A percentile compares a stretch with the other conserved stretches of the same genome.
Evolutionary conservation across 2,113 vertebrate genomes (phyloP).

Genomic region (Nicator chloris): DNA sequence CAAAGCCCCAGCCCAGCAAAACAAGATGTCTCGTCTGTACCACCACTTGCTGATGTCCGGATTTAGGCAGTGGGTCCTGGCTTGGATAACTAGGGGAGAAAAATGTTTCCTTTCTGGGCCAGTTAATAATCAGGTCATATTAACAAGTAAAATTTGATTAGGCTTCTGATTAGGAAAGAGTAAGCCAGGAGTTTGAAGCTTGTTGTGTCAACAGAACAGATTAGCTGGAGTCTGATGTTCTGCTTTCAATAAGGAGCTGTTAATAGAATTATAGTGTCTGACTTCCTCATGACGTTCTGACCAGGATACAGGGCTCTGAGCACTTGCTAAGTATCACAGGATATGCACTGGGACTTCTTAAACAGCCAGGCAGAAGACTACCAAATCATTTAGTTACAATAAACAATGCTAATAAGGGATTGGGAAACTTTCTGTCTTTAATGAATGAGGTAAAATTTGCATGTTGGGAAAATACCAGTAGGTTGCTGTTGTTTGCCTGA

Average conservation of each 20-base stretch:
- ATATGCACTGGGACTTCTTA: background rate
- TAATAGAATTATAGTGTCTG: background rate
- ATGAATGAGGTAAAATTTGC: background rate
- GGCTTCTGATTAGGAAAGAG: slow-evolving; percentile 21
- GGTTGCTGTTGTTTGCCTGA: background rate
- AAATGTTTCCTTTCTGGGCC: slow-evolving; percentile 21
- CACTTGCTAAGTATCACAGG: background rate
- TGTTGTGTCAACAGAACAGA: slow-evolving; percentile 42
- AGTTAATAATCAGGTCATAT: slow-evolving; percentile 33
- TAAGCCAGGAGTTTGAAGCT: slow-evolving; percentile 4
- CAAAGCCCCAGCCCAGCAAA: background rate
- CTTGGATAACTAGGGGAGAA: background rate
- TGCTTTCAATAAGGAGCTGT: background rate
- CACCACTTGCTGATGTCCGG: background rate
- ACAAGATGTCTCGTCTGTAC: background rate
- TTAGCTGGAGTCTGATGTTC: background rate
- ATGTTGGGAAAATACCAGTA: background rate
- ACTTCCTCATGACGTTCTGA: background rate
- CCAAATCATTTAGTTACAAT: background rate
- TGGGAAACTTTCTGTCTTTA: background rate
- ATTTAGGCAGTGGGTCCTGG: background rate
- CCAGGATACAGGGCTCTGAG: background rate
- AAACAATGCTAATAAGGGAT: background rate
- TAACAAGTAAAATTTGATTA: slow-evolving; percentile 47
- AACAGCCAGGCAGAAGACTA: background rate